Base-by-base conservation (phyloP, 1,140 invertebrate genomes). In the Drosophila lacteicornis region DNA sequence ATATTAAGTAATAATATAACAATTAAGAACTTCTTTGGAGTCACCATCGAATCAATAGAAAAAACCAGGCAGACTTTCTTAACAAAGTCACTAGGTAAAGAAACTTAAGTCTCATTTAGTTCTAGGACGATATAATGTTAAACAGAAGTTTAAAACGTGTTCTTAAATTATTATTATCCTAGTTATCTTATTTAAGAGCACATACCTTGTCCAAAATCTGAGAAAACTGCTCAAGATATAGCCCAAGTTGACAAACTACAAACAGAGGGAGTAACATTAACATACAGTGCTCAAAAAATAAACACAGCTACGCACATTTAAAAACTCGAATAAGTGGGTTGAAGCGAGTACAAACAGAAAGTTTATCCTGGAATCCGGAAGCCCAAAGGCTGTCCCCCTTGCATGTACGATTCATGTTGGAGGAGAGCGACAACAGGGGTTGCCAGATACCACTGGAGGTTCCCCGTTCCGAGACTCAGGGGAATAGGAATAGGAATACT, bases 241-340 rank as follows among this genome's bases (percentile, higher is more conserved):
- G 82, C 62, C 73, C 68, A 79, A 57, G 62, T 47, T 53, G 17
- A 33, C 63, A 80, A 84, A 80, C 81, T 80, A 84, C 61, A 65
- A 42, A 71, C 45, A 19, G n/a, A 45, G 42, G 19, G 36, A 40
- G 4, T 17, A 38, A 36, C 8, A 38, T 13, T 13, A 38, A 36
- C 42, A 38, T 49, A 42, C 30, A 25, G 55, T 27, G 45, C 9
- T 46, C 36, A 66, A 58, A 49, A 40, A 40, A 46, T 46, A 30
- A 67, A 30, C 57, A 33, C 11, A 50, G 36, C 25, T 43, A 55
- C 63, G 63, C 46, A 45, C 46, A 45, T 51, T 40, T 49, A 25
- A 62, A 33, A 66, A 62, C 42, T 22, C 62, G 30, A 36, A 38
- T 51, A 57, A 56, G 50, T 71, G 63, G 66, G 36, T 42, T 58